Base-by-base conservation (phyloP, 2,113 vertebrate species). In the Tiliqua scincoides region DNA sequence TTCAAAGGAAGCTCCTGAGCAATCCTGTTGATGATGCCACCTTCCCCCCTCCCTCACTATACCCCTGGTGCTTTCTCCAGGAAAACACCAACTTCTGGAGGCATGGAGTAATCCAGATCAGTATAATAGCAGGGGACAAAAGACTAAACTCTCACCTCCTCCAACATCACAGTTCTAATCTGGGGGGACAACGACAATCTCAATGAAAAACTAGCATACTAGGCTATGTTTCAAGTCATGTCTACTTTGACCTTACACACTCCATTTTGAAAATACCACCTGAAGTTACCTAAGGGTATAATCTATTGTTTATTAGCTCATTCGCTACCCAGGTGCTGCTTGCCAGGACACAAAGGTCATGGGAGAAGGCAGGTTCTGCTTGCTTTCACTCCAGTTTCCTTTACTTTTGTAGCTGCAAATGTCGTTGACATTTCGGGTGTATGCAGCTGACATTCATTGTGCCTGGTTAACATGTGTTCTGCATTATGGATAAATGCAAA, bases 391-490 rank as follows among this genome's bases (percentile, higher is more conserved):
- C 59, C 27, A 30, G 2, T 78, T 91, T 6, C 12, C 73, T 72
- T 74, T 54, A 77, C 25, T 74, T 11, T 48, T 89, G 54, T 71
- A 86, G 59, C 23, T 84, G 78, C 81, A 43, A 0, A 0, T 11
- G 84, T 75, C 14, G 73, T 93, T 89, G 84, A 84, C 54, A 85
- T 89, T 89, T 0, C 0, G 23, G 57, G 21, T 84, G 12, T 1
- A 8, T 85, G 85, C 78, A 21, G 65, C 68, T 87, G 23, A 59
- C 85, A 86, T 91, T 76, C 52, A n/a, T 85, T 61, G 73, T 79
- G 87, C 15, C 32, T 84, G 65, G 43, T 83, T 87, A 82, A 63
- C n/a, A 43, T 80, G 52, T 1, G 0, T 18, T 65, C 25, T 78
- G 18, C 54, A 23, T 71, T 83, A 84, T 17, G 62, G 57, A 70